phyloP scores from a whole-genome alignment of 2,888 invertebrate species.

The Chrysomela aeneicollis region DNA sequence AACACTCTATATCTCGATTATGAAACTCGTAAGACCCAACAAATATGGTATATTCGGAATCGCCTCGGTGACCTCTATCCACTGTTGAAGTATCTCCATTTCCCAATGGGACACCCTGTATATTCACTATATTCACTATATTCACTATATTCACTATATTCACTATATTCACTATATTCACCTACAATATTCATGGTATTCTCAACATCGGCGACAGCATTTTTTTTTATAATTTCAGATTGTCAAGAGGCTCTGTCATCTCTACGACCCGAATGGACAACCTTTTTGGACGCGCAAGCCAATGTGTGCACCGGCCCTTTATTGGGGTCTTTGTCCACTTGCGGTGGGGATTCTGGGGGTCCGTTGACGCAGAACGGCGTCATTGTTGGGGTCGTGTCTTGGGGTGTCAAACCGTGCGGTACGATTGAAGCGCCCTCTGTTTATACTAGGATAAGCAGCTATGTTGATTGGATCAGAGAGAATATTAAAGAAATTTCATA shows the following conservation, averaged over 20 bases:
- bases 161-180: neutral
- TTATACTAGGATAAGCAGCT: slow-evolving; percentile 64
- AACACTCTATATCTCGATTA: too few relatives aligned
- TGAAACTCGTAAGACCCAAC: too few relatives aligned
- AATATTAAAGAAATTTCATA: slow-evolving; percentile 11
- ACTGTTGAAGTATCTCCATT: too few relatives aligned
- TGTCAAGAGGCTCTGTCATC: neutral
- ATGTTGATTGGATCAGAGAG: slow-evolving; percentile 57
- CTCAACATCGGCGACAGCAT: too few relatives aligned
- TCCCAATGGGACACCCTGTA: too few relatives aligned
- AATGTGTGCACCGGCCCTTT: slow-evolving; percentile 65
- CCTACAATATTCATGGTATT: neutral
- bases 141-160: neutral
- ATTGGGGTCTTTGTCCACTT: slow-evolving; percentile 63
- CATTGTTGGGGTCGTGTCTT: slow-evolving; percentile 66
- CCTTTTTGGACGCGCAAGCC: neutral
- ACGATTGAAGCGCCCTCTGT: slow-evolving; percentile 64
- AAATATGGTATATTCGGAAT: too few relatives aligned
- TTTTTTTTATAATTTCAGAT: neutral
- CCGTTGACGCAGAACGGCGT: slow-evolving; percentile 54
- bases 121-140: neutral
- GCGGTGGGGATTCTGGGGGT: slow-evolving; percentile 67
- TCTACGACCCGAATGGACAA: neutral
- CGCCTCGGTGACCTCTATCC: too few relatives aligned
- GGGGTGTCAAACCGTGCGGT: slow-evolving; percentile 66